Evolutionary conservation across 1,140 invertebrate species (phyloP).

Genomic region (Littorina saxatilis): DNA sequence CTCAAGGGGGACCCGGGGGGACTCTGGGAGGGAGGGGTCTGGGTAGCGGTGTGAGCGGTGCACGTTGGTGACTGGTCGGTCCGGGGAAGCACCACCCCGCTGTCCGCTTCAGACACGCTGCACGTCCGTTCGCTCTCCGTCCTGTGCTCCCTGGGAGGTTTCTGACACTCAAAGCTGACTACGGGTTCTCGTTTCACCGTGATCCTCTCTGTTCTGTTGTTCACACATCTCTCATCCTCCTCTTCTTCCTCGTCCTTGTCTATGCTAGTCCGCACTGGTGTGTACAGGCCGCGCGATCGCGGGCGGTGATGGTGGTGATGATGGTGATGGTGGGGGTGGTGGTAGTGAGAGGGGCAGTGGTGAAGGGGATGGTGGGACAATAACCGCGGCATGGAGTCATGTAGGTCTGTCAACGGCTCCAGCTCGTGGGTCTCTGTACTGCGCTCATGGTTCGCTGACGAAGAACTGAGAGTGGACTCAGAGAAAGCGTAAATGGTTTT

Average conservation of each 20-base stretch:
- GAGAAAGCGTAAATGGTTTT: constrained; percentile 77
- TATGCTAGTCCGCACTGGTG: constrained; percentile 65
- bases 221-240: no score
- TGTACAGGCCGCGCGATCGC: constrained; percentile 75
- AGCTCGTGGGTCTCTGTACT: constrained; percentile 76
- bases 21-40: neutral
- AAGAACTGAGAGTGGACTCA: constrained; percentile 77
- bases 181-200: neutral
- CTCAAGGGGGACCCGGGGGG: neutral
- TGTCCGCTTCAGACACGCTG: constrained; percentile 21
- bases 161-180: constrained; percentile 7
- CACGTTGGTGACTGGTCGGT: neutral
- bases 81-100: neutral
- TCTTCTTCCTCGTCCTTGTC: constrained; percentile 53
- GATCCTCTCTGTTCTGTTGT: neutral
- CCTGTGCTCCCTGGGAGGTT: neutral
- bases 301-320: constrained; percentile 74
- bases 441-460: constrained; percentile 70
- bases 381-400: constrained; percentile 1
- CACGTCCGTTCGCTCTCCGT: constrained; percentile 16
- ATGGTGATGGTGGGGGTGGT: constrained; percentile 37
- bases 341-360: constrained; percentile 29
- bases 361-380: constrained; percentile 5
- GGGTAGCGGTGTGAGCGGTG: neutral
- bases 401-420: constrained; percentile 71